These are phyloP conservation scores for Acanthosoma haemorrhoidale DNA, from an alignment of 2,888 invertebrate species.

Conservation along the genomic window DNA sequence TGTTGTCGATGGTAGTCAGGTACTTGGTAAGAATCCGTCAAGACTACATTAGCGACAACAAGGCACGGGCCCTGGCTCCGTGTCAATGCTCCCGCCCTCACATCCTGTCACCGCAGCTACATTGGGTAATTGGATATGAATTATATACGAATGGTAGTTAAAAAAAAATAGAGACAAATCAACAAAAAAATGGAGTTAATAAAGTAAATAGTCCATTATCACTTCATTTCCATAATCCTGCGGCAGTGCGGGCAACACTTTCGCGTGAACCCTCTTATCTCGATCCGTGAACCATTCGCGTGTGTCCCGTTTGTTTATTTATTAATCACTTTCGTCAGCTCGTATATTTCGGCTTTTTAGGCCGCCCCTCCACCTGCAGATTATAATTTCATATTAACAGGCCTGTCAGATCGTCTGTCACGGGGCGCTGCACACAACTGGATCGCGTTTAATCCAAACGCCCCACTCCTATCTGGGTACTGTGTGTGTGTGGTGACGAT, in stretches of 20 bases:
- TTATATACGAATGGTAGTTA: too few species aligned
- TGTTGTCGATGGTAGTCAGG: too few species aligned
- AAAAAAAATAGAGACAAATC: too few species aligned
- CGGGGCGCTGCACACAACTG: background rate
- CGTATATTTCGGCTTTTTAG: constrained; percentile 9
- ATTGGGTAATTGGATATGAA: too few species aligned
- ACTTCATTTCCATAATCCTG: background rate
- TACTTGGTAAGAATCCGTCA: too few species aligned
- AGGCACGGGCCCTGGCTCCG: too few species aligned
- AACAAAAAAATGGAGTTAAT: too few species aligned
- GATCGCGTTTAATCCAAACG: background rate
- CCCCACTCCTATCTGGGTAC: background rate
- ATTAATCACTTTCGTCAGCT: constrained; percentile 12
- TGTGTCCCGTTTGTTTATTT: constrained; percentile 1
- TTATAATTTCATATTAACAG: constrained; percentile 8
- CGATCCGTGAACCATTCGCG: background rate
- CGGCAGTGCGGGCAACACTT: too few species aligned
- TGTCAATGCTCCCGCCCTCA: too few species aligned
- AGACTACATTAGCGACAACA: too few species aligned
- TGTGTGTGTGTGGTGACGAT: background rate
- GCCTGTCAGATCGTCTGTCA: background rate
- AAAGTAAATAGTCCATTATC: background rate
- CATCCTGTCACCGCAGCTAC: too few species aligned
- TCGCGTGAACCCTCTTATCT: background rate
- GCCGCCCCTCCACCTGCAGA: background rate